These are phyloP conservation scores for Argopecten irradians DNA, from an alignment of 1,140 invertebrate genomes.

Conservation along the genomic window DNA sequence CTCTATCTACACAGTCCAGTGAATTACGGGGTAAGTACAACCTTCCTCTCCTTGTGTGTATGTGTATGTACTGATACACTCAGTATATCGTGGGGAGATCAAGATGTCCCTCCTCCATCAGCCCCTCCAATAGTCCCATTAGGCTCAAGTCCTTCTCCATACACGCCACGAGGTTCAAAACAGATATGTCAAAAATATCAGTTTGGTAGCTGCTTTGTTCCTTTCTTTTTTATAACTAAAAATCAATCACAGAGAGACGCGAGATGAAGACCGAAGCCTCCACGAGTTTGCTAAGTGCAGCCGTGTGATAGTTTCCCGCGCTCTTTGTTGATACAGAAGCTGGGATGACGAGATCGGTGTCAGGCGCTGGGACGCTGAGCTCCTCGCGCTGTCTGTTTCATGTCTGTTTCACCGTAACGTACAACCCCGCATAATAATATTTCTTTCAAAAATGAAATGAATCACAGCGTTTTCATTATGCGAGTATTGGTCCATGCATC, in stretches of 20 bases:
- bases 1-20: not conserved
- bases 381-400: not conserved
- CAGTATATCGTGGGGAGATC: not conserved
- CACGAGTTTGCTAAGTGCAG: constrained; percentile 20
- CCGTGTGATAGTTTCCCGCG: not conserved
- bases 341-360: not conserved
- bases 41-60: not conserved
- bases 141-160: not conserved
- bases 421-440: constrained; percentile 10
- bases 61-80: not conserved
- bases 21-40: not conserved
- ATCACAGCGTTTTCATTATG: not conserved
- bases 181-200: constrained; percentile 17
- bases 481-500: not conserved
- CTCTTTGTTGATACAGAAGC: not conserved
- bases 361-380: not conserved
- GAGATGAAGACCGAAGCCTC: not conserved
- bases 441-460: constrained; percentile 18
- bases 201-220: constrained; percentile 2
- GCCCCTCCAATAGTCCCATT: not conserved
- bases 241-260: constrained; percentile 12
- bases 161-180: not conserved
- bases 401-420: not conserved
- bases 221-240: constrained; percentile 12
- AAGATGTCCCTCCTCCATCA: not conserved